These are phyloP conservation scores for Thereva unica DNA, from an alignment of 2,888 invertebrate species.

Conservation along the genomic window DNA sequence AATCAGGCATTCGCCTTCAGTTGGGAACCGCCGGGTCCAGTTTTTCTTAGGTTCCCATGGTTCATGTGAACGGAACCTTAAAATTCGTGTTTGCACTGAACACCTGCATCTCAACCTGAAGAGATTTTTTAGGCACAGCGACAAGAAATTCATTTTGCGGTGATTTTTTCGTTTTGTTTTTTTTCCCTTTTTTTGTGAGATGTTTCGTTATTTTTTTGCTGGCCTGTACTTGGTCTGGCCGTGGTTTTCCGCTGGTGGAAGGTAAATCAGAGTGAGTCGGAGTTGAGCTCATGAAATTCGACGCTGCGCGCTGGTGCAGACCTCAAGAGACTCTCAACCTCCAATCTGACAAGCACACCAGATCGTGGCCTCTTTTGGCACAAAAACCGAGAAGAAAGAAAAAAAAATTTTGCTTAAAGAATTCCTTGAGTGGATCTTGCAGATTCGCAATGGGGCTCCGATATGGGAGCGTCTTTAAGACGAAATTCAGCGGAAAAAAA, in stretches of 20 bases:
- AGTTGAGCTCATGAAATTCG: constrained; percentile 20
- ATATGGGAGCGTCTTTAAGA: too few relatives aligned
- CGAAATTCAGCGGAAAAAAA: too few relatives aligned
- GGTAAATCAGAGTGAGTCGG: constrained; percentile 29
- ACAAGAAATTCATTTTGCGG: constrained; percentile 37
- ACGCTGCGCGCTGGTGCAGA: too few relatives aligned
- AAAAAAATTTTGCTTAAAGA: too few relatives aligned
- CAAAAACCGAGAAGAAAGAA: too few relatives aligned
- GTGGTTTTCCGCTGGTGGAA: constrained; percentile 18
- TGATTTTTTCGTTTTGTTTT: constrained; percentile 28
- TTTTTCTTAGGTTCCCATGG: constrained; percentile 32
- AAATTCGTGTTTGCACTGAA: constrained; percentile 35
- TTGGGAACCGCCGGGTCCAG: constrained; percentile 16
- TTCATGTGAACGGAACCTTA: constrained; percentile 35
- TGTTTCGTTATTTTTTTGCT: constrained; percentile 11
- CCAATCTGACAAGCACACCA: too few relatives aligned
- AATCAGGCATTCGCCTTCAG: constrained; percentile 22
- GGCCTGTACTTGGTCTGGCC: constrained; percentile 21
- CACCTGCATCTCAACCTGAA: constrained; percentile 35
- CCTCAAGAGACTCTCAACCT: too few relatives aligned
- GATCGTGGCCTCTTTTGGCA: too few relatives aligned
- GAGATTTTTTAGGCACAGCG: constrained; percentile 21
- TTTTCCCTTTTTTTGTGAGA: constrained; percentile 6
- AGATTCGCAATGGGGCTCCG: too few relatives aligned
- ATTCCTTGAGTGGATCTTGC: too few relatives aligned